Conservation (phyloP, 1,140 invertebrate species). For the Thrips palmi region DNA sequence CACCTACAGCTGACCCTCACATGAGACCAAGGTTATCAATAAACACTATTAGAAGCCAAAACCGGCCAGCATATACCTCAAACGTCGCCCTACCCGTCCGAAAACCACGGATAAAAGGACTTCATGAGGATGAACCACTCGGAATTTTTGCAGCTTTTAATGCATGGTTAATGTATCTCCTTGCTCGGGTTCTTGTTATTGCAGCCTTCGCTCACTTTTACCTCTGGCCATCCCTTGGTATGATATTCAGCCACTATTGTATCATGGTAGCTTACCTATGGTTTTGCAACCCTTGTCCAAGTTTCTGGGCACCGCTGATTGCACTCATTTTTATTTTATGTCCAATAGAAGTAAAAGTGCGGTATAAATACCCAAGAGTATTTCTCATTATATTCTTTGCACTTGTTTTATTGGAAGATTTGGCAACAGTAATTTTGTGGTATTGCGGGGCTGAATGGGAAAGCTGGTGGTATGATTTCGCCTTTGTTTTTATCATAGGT, state of each 20-base stretch:
- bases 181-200: slow-evolving; percentile 9
- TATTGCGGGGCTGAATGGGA: slow-evolving; percentile 10
- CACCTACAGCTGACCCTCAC: too few species aligned
- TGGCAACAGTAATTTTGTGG: slow-evolving; percentile 11
- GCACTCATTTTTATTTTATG: slow-evolving; percentile 10
- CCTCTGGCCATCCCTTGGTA: slow-evolving; percentile 1
- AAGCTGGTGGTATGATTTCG: slow-evolving; percentile 10
- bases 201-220: slow-evolving; percentile 9
- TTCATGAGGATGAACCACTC: slow-evolving; percentile 11
- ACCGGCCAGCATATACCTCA: too few species aligned
- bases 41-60: too few species aligned
- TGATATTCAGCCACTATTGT: slow-evolving; percentile 9
- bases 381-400: slow-evolving; percentile 11
- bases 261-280: slow-evolving; percentile 12
- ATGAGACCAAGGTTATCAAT: too few species aligned
- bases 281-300: not conserved
- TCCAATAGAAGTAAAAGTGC: slow-evolving; percentile 13
- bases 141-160: slow-evolving; percentile 13
- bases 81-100: too few species aligned
- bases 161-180: slow-evolving; percentile 13
- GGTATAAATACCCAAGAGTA: slow-evolving; percentile 10
- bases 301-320: not conserved
- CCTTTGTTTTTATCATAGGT: slow-evolving; percentile 8
- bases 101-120: too few species aligned
- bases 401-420: slow-evolving; percentile 10